Evolutionary conservation across 2,888 invertebrate genomes (phyloP).

Genomic region (Erynnis tages): DNA sequence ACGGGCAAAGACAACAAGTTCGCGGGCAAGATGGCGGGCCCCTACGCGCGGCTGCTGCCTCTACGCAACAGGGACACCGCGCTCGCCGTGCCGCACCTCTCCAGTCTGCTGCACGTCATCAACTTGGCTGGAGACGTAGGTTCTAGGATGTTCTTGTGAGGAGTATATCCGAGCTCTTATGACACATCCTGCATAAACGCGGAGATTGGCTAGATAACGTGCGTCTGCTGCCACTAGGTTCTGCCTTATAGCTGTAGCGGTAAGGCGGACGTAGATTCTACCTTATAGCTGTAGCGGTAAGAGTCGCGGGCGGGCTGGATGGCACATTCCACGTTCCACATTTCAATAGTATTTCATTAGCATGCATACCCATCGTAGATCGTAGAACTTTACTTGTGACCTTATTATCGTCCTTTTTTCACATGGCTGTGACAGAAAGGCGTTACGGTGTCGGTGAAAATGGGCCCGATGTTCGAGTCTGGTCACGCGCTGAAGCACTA

Average conservation of each 20-base stretch:
- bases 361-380: too few species aligned
- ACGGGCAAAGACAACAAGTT: conserved; percentile 73
- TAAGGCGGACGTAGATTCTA: too few species aligned
- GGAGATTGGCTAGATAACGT: too few species aligned
- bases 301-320: too few species aligned
- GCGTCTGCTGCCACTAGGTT: too few species aligned
- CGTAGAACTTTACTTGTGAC: too few species aligned
- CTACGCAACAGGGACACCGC: conserved; percentile 49
- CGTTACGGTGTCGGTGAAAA: conserved; percentile 62
- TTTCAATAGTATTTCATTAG: too few species aligned
- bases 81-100: conserved; percentile 61
- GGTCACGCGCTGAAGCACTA: conserved; percentile 62
- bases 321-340: too few species aligned
- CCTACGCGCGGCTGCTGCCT: conserved; percentile 59
- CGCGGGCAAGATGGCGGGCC: conserved; percentile 72
- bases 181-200: too few species aligned
- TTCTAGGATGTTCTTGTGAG: not conserved
- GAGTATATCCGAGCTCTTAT: too few species aligned
- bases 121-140: conserved; percentile 59
- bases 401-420: not conserved
- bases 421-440: conserved; percentile 56
- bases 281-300: too few species aligned
- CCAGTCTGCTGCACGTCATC: conserved; percentile 55
- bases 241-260: too few species aligned
- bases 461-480: conserved; percentile 56